A percentile compares a stretch with the other conserved stretches of the same genome.
These are phyloP conservation scores for Melanotaenia duboulayi DNA, from an alignment of 2,113 vertebrate genomes.

Conservation along the genomic window DNA sequence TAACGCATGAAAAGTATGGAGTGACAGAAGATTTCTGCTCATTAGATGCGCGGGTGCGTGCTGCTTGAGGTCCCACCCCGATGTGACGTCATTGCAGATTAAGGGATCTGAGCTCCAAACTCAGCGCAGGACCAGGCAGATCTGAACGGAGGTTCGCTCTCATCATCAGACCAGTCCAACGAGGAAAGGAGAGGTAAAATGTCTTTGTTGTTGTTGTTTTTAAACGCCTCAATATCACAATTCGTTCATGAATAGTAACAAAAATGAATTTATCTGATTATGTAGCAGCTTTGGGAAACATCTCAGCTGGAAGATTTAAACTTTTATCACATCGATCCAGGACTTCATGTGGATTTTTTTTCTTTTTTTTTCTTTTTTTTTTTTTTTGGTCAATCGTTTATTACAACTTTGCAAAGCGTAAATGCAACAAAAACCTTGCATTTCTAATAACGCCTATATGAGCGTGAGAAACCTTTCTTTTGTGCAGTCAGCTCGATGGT, in stretches of 20 bases:
- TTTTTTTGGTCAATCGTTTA: neutral
- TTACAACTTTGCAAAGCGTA: neutral
- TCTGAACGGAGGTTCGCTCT: neutral
- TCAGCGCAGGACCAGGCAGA: slow-evolving; percentile 4
- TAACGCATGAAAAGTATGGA: neutral
- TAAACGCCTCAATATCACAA: neutral
- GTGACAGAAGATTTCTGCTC: neutral
- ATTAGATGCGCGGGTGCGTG: neutral
- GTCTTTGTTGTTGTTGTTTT: neutral
- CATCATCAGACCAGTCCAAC: neutral
- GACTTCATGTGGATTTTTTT: neutral
- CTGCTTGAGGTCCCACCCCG: slow-evolving; percentile 26
- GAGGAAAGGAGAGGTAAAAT: slow-evolving; percentile 38
- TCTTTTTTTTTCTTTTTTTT: too few relatives aligned
- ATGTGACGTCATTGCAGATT: slow-evolving; percentile 58
- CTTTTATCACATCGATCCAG: neutral
- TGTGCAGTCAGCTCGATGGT: neutral
- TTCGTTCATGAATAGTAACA: neutral
- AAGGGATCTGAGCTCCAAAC: slow-evolving; percentile 5
- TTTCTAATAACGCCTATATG: neutral
- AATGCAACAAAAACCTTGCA: neutral
- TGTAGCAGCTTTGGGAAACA: neutral
- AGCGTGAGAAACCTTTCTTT: neutral
- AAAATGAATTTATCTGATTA: neutral
- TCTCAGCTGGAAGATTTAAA: neutral